These are phyloP conservation scores for Salarias fasciatus DNA, from an alignment of 2,797 vertebrate genomes.

Conservation along the genomic window DNA sequence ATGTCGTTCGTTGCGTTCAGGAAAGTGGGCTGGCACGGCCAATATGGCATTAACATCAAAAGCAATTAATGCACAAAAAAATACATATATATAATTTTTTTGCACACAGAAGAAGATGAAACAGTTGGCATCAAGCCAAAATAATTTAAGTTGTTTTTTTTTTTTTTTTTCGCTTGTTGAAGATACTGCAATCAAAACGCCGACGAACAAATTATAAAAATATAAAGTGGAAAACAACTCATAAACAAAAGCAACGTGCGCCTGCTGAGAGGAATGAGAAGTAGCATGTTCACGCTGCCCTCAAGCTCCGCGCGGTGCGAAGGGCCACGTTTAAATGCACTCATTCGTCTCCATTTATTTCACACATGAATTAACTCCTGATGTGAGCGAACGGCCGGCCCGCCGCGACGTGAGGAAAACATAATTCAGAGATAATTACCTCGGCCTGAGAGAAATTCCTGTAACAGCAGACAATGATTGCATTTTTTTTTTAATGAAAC, in stretches of 20 bases:
- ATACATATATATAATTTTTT: too few relatives aligned
- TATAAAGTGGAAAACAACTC: too few relatives aligned
- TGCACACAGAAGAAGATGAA: not conserved
- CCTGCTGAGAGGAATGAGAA: slow-evolving; percentile 22
- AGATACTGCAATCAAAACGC: too few relatives aligned
- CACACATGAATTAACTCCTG: slow-evolving; percentile 7
- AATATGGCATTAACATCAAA: slow-evolving; percentile 1
- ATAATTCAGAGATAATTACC: not conserved
- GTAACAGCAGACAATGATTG: slow-evolving; percentile 7
- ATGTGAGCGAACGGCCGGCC: not conserved
- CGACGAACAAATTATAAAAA: too few relatives aligned
- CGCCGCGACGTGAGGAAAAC: slow-evolving; percentile 1
- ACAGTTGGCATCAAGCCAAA: not conserved
- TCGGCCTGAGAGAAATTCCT: too few relatives aligned
- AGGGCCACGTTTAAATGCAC: slow-evolving; percentile 25
- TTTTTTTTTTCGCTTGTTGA: too few relatives aligned
- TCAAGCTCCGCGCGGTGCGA: slow-evolving; percentile 18
- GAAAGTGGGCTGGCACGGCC: too few relatives aligned
- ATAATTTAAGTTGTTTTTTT: not conserved
- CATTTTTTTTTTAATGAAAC: too few relatives aligned
- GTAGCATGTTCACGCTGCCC: slow-evolving; percentile 16
- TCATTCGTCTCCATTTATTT: not conserved
- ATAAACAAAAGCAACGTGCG: too few relatives aligned
- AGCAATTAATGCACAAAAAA: not conserved
- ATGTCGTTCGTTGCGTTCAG: not conserved